Base-by-base conservation (phyloP, 2,888 invertebrate species). In the Cryptocephalus moraei region DNA sequence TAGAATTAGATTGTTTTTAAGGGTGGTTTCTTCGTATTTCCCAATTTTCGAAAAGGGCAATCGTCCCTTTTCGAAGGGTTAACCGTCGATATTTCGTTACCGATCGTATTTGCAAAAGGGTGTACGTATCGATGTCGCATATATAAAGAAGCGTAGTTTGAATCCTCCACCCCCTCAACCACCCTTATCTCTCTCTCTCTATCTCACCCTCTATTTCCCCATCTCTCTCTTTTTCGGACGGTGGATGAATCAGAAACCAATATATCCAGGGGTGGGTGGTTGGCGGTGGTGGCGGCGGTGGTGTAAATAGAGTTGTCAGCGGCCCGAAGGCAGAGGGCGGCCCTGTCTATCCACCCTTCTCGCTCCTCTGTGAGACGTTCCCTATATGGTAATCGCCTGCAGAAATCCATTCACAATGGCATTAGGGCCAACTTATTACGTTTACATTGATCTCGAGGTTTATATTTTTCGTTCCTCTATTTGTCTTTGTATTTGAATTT, bases 401-500 rank as follows among this genome's bases (percentile, higher is more conserved):
- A 69, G 70, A 66, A 68, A 69, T 68, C 67, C 67, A 62, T 64
- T 63, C 68, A 69, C 70, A 70, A 70, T 70, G 65, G 69, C 68
- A 70, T 69, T 70, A 70, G 64, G 66, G 65, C 64, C 68, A 67
- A 69, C 70, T 70, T 70, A 70, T 70, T 70, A 69, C 70, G 69
- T 70, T 70, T 70, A 69, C 70, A 70, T 69, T 70, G 70, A 70
- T 70, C 70, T 69, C 68, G 69, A 70, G 67, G 68, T 69, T 69
- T 68, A 69, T 69, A 70, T 70, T 70, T 69, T 69, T 70, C 68
- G 67, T 66, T 63, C 60, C 58, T 52, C 59, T 70, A 66, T 70
- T 70, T 70, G 67, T 67, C 66, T 68, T 69, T 68, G 68, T 69
- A 68, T 70, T 69, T 68, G 69, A 69, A 69, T 69, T 69, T 66